Conservation (phyloP, 2,113 vertebrate genomes). For the Orthonyx spaldingii region DNA sequence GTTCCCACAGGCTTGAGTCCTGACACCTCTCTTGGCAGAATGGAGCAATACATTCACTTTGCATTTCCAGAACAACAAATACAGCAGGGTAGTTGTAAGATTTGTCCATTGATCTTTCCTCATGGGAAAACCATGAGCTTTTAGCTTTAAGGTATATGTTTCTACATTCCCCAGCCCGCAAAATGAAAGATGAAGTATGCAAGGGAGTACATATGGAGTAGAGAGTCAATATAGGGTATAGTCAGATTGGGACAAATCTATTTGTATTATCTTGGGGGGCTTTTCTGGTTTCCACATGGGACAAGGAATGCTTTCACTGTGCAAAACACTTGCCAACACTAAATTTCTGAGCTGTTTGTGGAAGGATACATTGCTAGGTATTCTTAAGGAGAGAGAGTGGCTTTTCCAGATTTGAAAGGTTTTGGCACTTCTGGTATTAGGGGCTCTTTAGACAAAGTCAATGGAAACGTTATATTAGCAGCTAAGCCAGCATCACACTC, state of each 20-base stretch:
- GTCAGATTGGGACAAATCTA: neutral
- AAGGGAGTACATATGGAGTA: neutral
- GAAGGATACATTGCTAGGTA: neutral
- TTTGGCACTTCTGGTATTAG: neutral
- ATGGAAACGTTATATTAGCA: neutral
- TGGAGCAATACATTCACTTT: rapidly evolving
- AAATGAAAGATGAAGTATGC: neutral
- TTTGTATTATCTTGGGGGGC: neutral
- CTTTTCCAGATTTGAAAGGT: neutral
- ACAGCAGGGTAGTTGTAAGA: neutral
- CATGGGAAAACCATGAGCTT: neutral
- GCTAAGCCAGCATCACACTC: neutral
- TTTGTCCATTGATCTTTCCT: neutral
- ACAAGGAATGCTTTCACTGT: neutral
- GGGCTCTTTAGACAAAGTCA: neutral
- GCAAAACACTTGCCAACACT: neutral
- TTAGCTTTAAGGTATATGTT: neutral
- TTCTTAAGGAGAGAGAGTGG: neutral
- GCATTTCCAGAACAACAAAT: neutral
- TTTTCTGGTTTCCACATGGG: neutral
- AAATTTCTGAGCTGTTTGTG: neutral
- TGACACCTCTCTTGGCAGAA: neutral
- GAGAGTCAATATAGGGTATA: neutral
- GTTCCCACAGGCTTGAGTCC: neutral
- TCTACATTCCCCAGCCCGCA: neutral